Percentiles rank a stretch among this genome's conserved stretches.
Evolutionary conservation across 2,888 invertebrate species (phyloP).

Genomic region (Cephus pulcher): DNA sequence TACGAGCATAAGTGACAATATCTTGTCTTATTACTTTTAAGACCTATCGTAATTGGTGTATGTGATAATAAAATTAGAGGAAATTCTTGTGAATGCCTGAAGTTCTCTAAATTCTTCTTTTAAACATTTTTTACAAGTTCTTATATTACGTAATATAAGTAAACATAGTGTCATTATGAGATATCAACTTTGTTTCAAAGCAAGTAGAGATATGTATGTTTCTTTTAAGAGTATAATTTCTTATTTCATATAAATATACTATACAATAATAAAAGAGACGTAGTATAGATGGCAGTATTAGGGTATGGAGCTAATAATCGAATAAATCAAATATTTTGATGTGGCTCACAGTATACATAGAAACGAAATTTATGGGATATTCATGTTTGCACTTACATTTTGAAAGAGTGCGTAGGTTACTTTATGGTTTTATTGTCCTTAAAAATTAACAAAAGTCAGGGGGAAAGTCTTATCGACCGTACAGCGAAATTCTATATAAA

Average conservation of each 20-base stretch:
- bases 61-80: not conserved
- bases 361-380: too few species aligned
- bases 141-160: too few species aligned
- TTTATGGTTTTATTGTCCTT: too few species aligned
- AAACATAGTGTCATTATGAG: too few species aligned
- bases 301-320: not conserved
- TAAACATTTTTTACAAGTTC: not conserved
- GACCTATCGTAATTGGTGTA: not conserved
- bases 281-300: not conserved
- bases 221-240: not conserved
- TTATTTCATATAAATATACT: too few species aligned
- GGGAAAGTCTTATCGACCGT: too few species aligned
- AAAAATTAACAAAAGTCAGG: too few species aligned
- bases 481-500: too few species aligned
- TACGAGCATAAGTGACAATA: not conserved
- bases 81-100: not conserved
- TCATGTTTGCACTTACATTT: too few species aligned
- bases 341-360: too few species aligned
- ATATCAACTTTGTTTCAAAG: not conserved
- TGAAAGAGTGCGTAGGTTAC: too few species aligned
- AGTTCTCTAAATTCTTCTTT: not conserved
- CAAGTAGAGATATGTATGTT: not conserved
- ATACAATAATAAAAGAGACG: too few species aligned
- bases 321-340: not conserved
- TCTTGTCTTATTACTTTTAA: not conserved